Base-by-base conservation (phyloP, 1,140 invertebrate species). In the Leptopilina boulardi region DNA sequence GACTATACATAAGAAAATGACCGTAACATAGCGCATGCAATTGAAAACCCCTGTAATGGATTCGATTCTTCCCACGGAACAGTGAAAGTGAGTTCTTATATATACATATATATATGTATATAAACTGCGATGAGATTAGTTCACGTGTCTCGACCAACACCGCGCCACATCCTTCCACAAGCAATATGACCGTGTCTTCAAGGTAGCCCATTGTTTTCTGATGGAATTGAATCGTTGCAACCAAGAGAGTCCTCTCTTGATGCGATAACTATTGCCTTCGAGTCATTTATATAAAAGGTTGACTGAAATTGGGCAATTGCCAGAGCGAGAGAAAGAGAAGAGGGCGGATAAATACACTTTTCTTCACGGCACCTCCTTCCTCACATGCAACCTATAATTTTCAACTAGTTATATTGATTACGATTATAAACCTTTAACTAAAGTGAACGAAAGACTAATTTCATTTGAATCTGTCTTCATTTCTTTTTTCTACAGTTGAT, bases 1-100 rank as follows among this genome's bases (percentile, higher is more conserved):
- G 21, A 59, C 21, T 44, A 44, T 44, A 44, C 9, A 38, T 26
- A 30, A 59, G 59, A 66, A 66, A 66, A 66, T 66, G 59, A 66
- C 59, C 26, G 11, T 66, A 26, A 66, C 59, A 66, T 26, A n/a
- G n/a, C n/a, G n/a, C 38, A 74, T 66, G 70, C 74, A 86, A 83
- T 38, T 85, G 84, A 86, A 84, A 83, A 84, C 77, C 80, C 71
- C 76, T 82, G 83, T 84, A 85, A 87, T 86, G 71, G 81, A 85
- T 85, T 84, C 75, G 81, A 85, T 89, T n/a, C 85, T 87, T 88
- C 87, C 85, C 86, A 88, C 85, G 84, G 79, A 82, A 77, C 84
- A 82, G 87, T 89, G 87, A 88, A 89, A 89, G 87, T 86, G 71
- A 85, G 82, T 41, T 56, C 42, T 59, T 6, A 6, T 34, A 34